Evolutionary conservation across 2,113 vertebrate genomes (phyloP).

Genomic region (Sinosuthora webbiana): DNA sequence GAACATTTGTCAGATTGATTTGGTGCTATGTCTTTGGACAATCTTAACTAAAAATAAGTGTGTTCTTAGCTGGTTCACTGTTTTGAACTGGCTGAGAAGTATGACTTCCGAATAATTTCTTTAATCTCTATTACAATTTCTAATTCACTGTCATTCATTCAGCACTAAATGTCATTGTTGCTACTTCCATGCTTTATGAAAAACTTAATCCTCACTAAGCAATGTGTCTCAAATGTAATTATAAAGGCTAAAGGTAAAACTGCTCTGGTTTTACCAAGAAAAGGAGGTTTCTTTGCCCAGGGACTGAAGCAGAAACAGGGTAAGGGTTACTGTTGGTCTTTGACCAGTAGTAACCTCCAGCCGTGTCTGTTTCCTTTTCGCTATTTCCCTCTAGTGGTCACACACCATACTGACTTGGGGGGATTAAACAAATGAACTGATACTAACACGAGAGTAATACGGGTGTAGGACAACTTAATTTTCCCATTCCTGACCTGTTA

Average conservation of each 20-base stretch:
- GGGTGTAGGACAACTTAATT: neutral
- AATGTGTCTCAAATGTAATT: slow-evolving; percentile 28
- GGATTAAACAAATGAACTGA: rapidly evolving
- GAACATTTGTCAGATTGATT: neutral
- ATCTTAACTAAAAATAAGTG: neutral
- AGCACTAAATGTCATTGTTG: neutral
- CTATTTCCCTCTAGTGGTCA: slow-evolving; percentile 68
- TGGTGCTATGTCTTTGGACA: neutral
- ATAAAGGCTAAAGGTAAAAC: slow-evolving; percentile 38
- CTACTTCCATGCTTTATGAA: neutral
- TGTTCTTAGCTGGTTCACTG: neutral
- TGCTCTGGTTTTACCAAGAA: neutral
- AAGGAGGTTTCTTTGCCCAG: neutral
- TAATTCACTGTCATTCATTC: neutral
- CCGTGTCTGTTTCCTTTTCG: neutral
- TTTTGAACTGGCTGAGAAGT: neutral
- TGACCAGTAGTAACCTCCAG: slow-evolving; percentile 78
- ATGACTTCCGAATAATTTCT: neutral
- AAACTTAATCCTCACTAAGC: neutral
- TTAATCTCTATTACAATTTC: neutral
- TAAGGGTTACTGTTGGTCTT: slow-evolving; percentile 72
- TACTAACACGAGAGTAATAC: rapidly evolving
- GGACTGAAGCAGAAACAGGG: neutral
- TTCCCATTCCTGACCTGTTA: neutral
- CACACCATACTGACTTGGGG: neutral